Conservation (phyloP, 2,797 vertebrate species). For the Borostomias antarcticus region DNA sequence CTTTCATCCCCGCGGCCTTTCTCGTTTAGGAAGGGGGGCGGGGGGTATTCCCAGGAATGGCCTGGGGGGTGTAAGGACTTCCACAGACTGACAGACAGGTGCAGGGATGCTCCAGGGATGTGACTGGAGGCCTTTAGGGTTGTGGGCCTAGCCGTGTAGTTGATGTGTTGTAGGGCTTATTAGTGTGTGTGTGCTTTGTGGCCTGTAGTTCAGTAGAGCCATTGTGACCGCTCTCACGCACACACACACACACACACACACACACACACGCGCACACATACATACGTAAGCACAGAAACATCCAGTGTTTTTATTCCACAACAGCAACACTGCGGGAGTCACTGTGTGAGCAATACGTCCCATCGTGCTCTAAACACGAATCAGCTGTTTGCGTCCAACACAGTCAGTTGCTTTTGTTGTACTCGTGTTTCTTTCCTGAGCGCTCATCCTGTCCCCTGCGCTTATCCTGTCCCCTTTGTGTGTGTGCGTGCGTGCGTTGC, state of each 20-base stretch:
- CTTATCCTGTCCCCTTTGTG: neutral
- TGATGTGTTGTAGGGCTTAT: no score
- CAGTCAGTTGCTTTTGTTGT: no score
- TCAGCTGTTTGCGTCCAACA: no score
- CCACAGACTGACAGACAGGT: constrained; percentile 36
- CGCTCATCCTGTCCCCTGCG: neutral
- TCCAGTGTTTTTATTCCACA: neutral
- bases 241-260: constrained; percentile 2
- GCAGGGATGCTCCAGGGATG: no score
- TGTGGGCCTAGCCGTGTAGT: no score
- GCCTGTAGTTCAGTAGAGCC: constrained; percentile 36
- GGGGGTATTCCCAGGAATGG: constrained; percentile 21
- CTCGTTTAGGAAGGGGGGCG: neutral
- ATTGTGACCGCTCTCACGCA: constrained; percentile 15
- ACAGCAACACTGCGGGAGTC: neutral
- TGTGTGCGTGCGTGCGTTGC: no score
- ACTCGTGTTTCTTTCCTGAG: no score
- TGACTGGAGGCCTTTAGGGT: no score
- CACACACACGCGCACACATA: constrained; percentile 4
- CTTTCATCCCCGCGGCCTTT: neutral
- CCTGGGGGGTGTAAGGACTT: neutral
- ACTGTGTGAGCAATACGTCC: no score
- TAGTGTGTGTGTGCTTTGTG: no score
- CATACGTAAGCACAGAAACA: neutral
- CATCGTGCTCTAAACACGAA: no score